These are phyloP conservation scores for Ictalurus furcatus DNA, from an alignment of 2,113 vertebrate genomes.

Conservation along the genomic window DNA sequence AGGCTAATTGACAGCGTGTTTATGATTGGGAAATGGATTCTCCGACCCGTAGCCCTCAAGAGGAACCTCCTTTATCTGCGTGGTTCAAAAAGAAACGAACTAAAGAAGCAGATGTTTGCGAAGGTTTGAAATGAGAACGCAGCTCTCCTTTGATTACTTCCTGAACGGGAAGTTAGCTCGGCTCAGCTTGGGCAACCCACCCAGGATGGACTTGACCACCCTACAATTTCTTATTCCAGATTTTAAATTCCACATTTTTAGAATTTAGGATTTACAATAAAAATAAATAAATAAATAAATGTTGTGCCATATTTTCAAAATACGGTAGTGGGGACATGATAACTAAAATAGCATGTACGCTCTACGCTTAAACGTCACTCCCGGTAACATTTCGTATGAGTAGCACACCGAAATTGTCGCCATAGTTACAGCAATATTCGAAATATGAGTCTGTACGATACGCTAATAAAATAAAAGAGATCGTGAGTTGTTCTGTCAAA, in stretches of 20 bases:
- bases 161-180: neutral
- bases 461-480: neutral
- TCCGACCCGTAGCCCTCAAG: neutral
- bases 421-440: neutral
- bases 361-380: too few species aligned
- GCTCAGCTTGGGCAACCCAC: neutral
- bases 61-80: slow-evolving; percentile 23
- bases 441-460: neutral
- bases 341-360: too few species aligned
- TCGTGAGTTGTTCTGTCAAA: neutral
- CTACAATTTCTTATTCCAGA: neutral
- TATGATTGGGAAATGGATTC: slow-evolving; percentile 24
- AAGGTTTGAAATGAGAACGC: neutral
- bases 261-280: neutral
- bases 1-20: slow-evolving; percentile 61
- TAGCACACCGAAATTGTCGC: neutral
- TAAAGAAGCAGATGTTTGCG: neutral
- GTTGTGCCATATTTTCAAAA: too few species aligned
- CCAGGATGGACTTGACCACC: neutral
- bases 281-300: too few species aligned
- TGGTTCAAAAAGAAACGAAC: neutral
- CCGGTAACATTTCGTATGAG: neutral
- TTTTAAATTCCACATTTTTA: neutral
- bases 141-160: neutral
- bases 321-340: too few species aligned